These are phyloP conservation scores for Drosophila limbata DNA, from an alignment of 2,888 invertebrate genomes.

Conservation along the genomic window DNA sequence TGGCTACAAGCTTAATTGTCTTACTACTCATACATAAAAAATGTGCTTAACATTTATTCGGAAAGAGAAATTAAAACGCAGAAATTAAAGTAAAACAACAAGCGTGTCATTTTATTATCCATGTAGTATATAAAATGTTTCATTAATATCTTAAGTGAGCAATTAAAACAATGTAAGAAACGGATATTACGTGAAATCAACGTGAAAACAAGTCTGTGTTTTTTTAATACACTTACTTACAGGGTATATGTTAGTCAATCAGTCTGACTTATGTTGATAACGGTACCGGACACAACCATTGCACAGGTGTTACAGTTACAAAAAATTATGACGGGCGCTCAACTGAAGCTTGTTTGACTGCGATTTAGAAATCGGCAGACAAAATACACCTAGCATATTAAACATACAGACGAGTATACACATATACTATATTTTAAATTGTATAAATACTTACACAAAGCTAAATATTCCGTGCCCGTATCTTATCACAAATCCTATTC, in stretches of 20 bases:
- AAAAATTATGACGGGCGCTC: conserved; percentile 30
- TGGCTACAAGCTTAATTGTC: neutral
- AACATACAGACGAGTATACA: neutral
- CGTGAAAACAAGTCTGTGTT: neutral
- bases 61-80: too few relatives aligned
- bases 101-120: too few relatives aligned
- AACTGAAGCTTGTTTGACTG: conserved; percentile 22
- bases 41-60: too few relatives aligned
- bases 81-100: too few relatives aligned
- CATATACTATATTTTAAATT: neutral
- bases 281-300: conserved; percentile 34
- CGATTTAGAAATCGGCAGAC: conserved; percentile 40
- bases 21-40: neutral
- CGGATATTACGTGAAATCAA: too few relatives aligned
- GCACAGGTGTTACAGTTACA: conserved; percentile 45
- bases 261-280: neutral
- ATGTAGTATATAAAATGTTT: too few relatives aligned
- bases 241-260: conserved; percentile 19
- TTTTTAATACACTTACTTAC: neutral
- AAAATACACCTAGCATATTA: neutral
- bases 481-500: conserved; percentile 57
- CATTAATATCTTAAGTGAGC: too few relatives aligned
- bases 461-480: conserved; percentile 28
- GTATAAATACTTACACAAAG: conserved; percentile 3
- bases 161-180: too few relatives aligned